Evolutionary conservation across 23 tunicate genomes (phyloP).

Genomic region (Botrylloides violaceus): DNA sequence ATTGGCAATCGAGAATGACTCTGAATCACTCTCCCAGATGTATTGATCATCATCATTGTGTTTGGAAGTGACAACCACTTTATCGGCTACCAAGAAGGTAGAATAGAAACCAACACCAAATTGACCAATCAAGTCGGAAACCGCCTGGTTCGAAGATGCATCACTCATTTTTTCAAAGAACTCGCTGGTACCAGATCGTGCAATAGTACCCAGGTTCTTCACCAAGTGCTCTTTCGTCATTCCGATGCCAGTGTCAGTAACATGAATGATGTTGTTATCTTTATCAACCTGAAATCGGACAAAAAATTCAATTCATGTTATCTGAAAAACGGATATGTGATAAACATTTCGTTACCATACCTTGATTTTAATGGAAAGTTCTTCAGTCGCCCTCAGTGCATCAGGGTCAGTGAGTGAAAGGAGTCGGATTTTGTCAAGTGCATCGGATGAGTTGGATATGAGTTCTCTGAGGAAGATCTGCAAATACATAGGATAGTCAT

Average conservation of each 20-base stretch:
- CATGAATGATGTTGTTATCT: conserved; percentile 90
- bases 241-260: conserved; percentile 99
- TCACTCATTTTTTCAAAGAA: conserved; percentile 94
- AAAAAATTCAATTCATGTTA: background rate
- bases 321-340: background rate
- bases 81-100: conserved; percentile 96
- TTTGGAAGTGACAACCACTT: conserved; percentile 92
- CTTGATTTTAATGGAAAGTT: conserved; percentile 93
- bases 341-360: background rate
- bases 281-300: conserved; percentile 64
- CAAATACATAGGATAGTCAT: too few relatives aligned
- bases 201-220: conserved; percentile 97
- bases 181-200: conserved; percentile 97
- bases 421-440: conserved; percentile 93
- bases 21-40: conserved; percentile 99
- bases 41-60: conserved; percentile 94
- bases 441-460: conserved; percentile 98
- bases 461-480: conserved; percentile 97
- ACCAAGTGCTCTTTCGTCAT: conserved; percentile 90
- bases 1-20: conserved; percentile 71
- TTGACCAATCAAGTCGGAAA: conserved; percentile 98
- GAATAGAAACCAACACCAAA: conserved; percentile 99
- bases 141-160: conserved; percentile 77
- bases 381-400: conserved; percentile 68
- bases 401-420: conserved; percentile 73